Evolutionary conservation across 2,888 invertebrate genomes (phyloP), one percentile per base, ranked within the genome.

Genomic region (Neuroscelio doddi): DNA sequence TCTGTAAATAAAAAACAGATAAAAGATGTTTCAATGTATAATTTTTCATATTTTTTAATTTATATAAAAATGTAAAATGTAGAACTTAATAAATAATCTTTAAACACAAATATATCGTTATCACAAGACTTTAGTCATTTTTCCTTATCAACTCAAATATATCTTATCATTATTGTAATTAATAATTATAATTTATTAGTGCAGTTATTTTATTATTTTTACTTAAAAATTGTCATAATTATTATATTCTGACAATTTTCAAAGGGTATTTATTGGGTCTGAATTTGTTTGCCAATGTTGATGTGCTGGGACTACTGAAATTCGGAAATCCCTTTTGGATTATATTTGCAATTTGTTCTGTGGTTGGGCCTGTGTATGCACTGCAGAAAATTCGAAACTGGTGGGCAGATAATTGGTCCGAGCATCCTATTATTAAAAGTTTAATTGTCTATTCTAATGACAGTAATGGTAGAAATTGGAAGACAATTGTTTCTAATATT

Each of bases 351-450:
- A 71, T 85, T 1, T 79, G 81, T 10, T 80, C 87, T 3, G 66
- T 88, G 0, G 75, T 90, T 0, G 82, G 90, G 17, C 90, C 91
- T 0, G 42, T 88, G 26, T 69, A 87, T 17, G 86, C 87, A 61
- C 76, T 87, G 15, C 85, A 86, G 32, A 86, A 88, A 69, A 85
- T 91, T 26, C 74, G 87, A 29, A 87, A 86, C 59, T 95, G 95
- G 95, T 90, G 88, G 70, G 86, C 88, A 49, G 86, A 90, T 46
- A 87, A 90, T 62, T 93, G 91, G 88, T 85, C 85, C 3, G 87
- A 88, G 9, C 96, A 96, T 86, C 96, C 96, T 0, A 90, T 94
- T 4, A 90, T 90, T 9, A 86, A 87, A 72, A 88, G 89, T 29
- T 85, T 96, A 1, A 71, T 86, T n/a, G 87, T 89, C 46, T 94